A percentile compares a stretch with the other conserved stretches of the same genome.
These are phyloP conservation scores for Nasonia longicornis DNA, from an alignment of 1,140 invertebrate species.

Conservation along the genomic window DNA sequence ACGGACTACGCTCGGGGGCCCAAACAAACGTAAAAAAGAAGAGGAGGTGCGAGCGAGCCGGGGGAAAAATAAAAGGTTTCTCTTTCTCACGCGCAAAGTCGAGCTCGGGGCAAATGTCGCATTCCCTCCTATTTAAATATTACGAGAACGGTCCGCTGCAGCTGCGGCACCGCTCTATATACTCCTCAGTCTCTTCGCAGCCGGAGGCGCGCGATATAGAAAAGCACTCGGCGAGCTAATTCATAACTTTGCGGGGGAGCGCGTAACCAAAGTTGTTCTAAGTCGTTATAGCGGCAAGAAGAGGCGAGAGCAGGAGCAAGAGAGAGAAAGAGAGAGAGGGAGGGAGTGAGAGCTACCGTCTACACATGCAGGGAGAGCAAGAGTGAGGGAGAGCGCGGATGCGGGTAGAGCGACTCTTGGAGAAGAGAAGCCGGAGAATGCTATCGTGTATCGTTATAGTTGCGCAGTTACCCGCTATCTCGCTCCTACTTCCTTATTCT, in stretches of 20 bases:
- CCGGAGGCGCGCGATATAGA: conserved; percentile 29
- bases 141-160: conserved; percentile 24
- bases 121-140: conserved; percentile 43
- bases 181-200: not conserved
- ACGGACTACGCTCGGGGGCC: not conserved
- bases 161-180: not conserved
- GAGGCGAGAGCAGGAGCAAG: not conserved
- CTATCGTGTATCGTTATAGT: conserved; percentile 42
- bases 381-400: not conserved
- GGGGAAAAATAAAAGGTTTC: conserved; percentile 3
- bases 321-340: not conserved
- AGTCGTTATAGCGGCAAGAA: conserved; percentile 23
- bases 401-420: not conserved
- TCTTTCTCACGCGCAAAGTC: conserved; percentile 5
- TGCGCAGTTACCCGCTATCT: conserved; percentile 44
- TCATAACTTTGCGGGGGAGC: conserved; percentile 38
- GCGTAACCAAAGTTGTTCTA: conserved; percentile 41
- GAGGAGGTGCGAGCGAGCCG: not conserved
- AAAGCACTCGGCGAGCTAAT: conserved; percentile 44
- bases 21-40: conserved; percentile 11
- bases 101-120: conserved; percentile 28
- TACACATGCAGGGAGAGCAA: not conserved
- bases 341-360: not conserved
- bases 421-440: conserved; percentile 26
- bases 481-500: conserved; percentile 44